Percentiles rank a stretch among this genome's conserved stretches.
Evolutionary conservation across 2,888 invertebrate genomes (phyloP).

Genomic region (Quadroppia sp.): DNA sequence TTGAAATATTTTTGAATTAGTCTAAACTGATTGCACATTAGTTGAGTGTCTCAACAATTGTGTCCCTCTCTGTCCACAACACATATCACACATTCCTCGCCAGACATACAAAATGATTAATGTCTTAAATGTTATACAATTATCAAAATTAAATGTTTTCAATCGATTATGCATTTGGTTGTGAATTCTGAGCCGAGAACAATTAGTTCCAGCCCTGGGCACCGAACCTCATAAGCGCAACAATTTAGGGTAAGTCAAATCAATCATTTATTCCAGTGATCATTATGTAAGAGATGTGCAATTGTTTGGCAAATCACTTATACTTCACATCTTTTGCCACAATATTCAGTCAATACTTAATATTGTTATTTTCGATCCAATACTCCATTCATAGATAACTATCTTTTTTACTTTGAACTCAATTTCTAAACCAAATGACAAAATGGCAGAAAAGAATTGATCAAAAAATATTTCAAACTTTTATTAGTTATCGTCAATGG

Average conservation of each 20-base stretch:
- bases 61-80: neutral
- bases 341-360: neutral
- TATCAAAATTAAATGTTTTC: neutral
- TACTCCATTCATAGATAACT: neutral
- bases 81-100: neutral
- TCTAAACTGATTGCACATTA: neutral
- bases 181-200: neutral
- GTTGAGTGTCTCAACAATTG: neutral
- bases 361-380: neutral
- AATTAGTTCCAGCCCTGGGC: neutral
- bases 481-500: neutral
- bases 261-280: neutral
- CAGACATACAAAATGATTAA: neutral
- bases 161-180: constrained; percentile 1
- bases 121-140: neutral
- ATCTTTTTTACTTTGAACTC: neutral
- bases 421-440: constrained; percentile 6
- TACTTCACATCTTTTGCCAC: neutral
- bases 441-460: constrained; percentile 3
- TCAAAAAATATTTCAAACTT: neutral
- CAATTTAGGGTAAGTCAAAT: neutral
- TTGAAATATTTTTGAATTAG: neutral
- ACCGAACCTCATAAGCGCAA: neutral
- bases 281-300: neutral
- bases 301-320: constrained; percentile 19